phyloP scores from a whole-genome alignment of 2,113 vertebrate genomes.

The Entelurus aequoreus region DNA sequence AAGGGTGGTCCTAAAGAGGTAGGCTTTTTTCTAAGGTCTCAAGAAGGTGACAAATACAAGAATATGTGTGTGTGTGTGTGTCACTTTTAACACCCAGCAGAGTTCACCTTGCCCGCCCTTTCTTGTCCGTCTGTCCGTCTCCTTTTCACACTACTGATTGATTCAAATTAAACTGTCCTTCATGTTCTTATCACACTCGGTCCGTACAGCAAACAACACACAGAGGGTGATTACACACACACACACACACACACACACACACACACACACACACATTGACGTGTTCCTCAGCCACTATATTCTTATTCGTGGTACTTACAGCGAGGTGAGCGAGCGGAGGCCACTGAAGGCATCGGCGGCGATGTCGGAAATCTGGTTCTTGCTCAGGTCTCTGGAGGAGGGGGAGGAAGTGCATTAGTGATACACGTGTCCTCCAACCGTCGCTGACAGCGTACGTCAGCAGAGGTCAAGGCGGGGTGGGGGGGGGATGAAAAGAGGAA shows the following conservation, averaged over 20 bases:
- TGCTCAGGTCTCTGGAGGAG: slow-evolving; percentile 91
- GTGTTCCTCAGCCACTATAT: slow-evolving; percentile 23
- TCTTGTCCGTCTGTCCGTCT: slow-evolving; percentile 53
- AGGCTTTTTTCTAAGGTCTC: no score
- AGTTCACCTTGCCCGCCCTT: slow-evolving; percentile 55
- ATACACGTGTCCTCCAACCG: slow-evolving; percentile 47
- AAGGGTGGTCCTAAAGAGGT: no score
- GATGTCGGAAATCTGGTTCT: slow-evolving; percentile 97
- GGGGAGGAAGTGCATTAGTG: slow-evolving; percentile 22
- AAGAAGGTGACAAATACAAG: no score
- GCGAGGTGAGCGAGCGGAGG: slow-evolving; percentile 91
- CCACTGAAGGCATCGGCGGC: slow-evolving; percentile 93
- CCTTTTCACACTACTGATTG: slow-evolving; percentile 56
- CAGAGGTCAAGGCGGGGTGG: slow-evolving; percentile 47
- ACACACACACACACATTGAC: neutral
- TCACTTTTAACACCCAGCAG: slow-evolving; percentile 19
- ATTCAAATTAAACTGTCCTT: slow-evolving; percentile 68
- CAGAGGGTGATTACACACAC: slow-evolving; percentile 10
- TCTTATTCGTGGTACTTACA: slow-evolving; percentile 82
- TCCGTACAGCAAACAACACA: slow-evolving; percentile 20
- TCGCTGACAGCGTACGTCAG: slow-evolving; percentile 51
- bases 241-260: neutral
- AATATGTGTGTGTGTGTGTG: neutral
- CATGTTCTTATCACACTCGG: slow-evolving; percentile 54
- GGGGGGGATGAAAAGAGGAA: slow-evolving; percentile 10